Base-by-base conservation (phyloP, 2,888 invertebrate species). In the Thalpophila matura region DNA sequence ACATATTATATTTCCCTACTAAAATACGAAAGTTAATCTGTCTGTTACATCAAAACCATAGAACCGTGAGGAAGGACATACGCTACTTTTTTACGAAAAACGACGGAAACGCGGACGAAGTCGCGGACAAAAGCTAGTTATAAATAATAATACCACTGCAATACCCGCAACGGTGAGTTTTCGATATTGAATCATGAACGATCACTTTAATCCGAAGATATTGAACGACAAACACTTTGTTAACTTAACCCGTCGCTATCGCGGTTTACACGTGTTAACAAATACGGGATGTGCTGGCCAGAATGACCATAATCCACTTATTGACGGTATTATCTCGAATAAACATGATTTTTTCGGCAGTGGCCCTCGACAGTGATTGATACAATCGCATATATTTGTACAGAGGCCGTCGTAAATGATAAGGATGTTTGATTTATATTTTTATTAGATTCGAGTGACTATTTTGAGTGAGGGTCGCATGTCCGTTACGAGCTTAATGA, bases 231-330 rank as follows among this genome's bases (percentile, higher is more conserved):
- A 83, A 74, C 56, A 62, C 33, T 29, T 3, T 83, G 64, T 84
- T 81, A 76, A 79, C 77, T 37, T 45, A 74, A 62, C 71, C 71
- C 67, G 43, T 53, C 46, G 58, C 61, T 81, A 83, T 79, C 82
- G 24, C 26, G 16, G 51, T 62, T 66, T 79, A 92, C 92, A 92
- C 89, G 92, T 92, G 92, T 92, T 85, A 84, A 87, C 81, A 90
- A 91, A 91, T 80, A 91, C 66, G 56, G 76, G 68, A 74, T 61
- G 78, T 63, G 72, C 71, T 76, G 76, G 63, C 74, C 81, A 86
- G 81, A 90, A 87, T 83, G 84, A 86, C 87, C 84, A 90, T 92
- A 92, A 92, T 92, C 92, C 92, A 74, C 79, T 84, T 87, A 89
- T 90, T 90, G 86, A 91, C 81, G 76, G 80, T 80, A 79, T 83